Evolutionary conservation across 2,113 vertebrate genomes (phyloP), one percentile per base, ranked within the genome.

Genomic region (Origma solitaria): DNA sequence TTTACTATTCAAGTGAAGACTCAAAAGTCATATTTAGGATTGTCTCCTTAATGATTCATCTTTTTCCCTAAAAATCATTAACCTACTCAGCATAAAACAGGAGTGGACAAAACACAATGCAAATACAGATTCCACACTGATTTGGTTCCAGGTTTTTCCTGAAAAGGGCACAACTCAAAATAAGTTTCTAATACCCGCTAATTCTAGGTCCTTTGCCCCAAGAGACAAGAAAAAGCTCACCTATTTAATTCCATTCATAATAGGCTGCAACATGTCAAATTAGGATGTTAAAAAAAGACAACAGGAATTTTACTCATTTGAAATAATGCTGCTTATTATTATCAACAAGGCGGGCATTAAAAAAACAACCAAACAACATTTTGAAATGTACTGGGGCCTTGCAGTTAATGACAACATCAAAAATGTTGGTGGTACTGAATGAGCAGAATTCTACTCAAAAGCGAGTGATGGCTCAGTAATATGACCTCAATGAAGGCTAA

Each of bases 381-480:
- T 82, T 91, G 66, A 92, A 96, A 92, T 95, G 76, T 57, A 82
- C 20, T 1, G 2, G 27, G 56, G 25, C 44, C 94, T 89, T 93
- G 76, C 89, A 92, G 56, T 79, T 97, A 95, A 96, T 73, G 57
- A 45, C 60, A 72, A 57, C 57, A 95, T 88, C 16, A 95, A 64
- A 96, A 95, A 86, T 45, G 27, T 35, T n/a, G 12, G 28, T 2
- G 7, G 35, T 56, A 56, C n/a, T 53, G 30, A 73, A 86, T 65
- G 16, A 86, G 38, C 57, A 88, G 38, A 68, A 77, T 94, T 96
- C 88, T 71, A 75, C 50, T 85, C 91, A 85, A 86, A 96, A 95
- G 64, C 42, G 88, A 92, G 16, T 70, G 88, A 92, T 95, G 79
- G 71, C 73, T 96, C 37, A 62, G 93, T 96, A 93, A 96, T 95